phyloP scores from a whole-genome alignment of 2,797 vertebrate species.

The Sciaenops ocellatus region DNA sequence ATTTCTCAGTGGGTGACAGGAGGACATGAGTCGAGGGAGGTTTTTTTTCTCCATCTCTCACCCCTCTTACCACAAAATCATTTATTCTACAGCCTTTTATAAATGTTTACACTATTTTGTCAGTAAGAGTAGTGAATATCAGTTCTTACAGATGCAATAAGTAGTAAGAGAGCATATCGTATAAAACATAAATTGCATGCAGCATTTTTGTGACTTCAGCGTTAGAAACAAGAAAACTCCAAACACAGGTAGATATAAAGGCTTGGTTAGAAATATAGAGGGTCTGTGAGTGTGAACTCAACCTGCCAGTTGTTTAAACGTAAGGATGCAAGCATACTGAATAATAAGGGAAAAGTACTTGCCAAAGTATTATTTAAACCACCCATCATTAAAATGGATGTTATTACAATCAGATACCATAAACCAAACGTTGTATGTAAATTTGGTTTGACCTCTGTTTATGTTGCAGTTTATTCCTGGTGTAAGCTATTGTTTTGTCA shows the following conservation, averaged over 20 bases:
- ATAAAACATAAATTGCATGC: background rate
- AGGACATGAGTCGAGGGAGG: constrained; percentile 23
- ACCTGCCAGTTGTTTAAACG: background rate
- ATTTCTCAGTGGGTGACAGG: constrained; percentile 46
- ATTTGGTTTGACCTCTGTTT: background rate
- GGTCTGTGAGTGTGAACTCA: background rate
- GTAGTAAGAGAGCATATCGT: background rate
- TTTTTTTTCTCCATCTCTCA: background rate
- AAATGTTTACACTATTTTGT: background rate
- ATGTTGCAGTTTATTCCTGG: background rate
- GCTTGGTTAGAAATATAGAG: background rate
- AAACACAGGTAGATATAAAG: background rate
- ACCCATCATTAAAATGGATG: background rate
- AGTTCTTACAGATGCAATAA: background rate
- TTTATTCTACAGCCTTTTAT: background rate
- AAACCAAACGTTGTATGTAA: background rate
- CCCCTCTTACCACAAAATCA: background rate
- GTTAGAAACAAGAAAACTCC: background rate
- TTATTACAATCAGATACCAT: background rate
- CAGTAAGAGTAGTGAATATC: background rate
- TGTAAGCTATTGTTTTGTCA: background rate
- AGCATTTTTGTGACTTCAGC: background rate
- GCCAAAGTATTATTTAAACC: background rate
- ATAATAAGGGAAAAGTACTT: background rate
- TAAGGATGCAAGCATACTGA: background rate